Evolutionary conservation across 2,797 vertebrate species (phyloP), one percentile per base, ranked within the genome.

Genomic region (Melanotaenia pygmaea): DNA sequence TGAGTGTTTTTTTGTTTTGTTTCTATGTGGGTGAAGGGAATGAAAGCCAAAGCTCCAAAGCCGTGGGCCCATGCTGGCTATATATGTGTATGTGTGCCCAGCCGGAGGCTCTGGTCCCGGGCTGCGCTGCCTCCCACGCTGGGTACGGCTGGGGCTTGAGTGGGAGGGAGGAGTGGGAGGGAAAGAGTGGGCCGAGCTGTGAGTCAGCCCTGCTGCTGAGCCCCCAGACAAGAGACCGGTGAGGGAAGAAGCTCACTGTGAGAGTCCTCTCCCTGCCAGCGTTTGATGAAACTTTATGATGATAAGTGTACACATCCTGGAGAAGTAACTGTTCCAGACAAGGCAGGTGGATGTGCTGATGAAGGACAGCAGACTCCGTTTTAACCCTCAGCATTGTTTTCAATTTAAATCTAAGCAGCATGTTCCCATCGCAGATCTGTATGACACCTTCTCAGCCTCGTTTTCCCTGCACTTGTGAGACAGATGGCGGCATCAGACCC

Each of bases 51-150:
- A 77, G 85, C 88, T 84, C 71, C 72, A 64, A 77, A 87, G 82
- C 82, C 78, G 85, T 88, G 85, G 87, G 90, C 82, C 82, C 70
- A 22, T 77, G 81, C 73, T 88, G 85, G 56, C 74, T 88, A 66
- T 43, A 43, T 63, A 64, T 61, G 47, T 74, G 69, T 63, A 77
- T 74, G 80, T 74, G 82, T 74, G 86, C 86, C 90, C 90, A 89
- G 86, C 91, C 81, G 70, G 81, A 88, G 91, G 89, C 89, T 86
- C 83, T 86, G 89, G 91, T 92, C 91, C 90, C 77, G 85, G 89
- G 90, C 85, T 81, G 83, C 37, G 72, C 82, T 72, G 87, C 91
- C 93, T 92, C 91, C 92, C 89, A 93, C 91, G 82, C 89, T 72
- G 87, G 88, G 89, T 91, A 71, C 74, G 71, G 77, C 86, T 70